Evolutionary conservation across 1,140 invertebrate genomes (phyloP).

Genomic region (Calosoma granatense): DNA sequence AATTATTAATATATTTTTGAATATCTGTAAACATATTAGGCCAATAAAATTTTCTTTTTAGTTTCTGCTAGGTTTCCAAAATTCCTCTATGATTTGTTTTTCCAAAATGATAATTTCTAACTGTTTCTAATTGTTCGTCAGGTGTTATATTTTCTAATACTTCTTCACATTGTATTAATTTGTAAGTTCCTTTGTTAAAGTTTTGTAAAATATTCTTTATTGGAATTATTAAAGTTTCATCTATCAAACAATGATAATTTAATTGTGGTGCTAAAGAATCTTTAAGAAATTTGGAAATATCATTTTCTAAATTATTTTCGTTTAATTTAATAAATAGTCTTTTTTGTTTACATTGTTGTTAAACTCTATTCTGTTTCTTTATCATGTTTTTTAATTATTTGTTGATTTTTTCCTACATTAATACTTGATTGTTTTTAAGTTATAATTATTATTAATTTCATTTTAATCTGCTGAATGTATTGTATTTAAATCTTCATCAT

Average conservation of each 20-base stretch:
- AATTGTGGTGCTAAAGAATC: not conserved
- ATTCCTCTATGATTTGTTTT: slow-evolving; percentile 30
- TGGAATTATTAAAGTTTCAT: not conserved
- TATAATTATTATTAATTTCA: not conserved
- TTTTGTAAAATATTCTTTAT: slow-evolving; percentile 7
- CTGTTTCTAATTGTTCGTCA: slow-evolving; percentile 23
- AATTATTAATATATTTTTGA: slow-evolving; percentile 19
- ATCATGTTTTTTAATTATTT: not conserved
- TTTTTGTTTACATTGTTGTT: not conserved
- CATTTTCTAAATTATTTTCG: not conserved
- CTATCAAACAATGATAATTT: not conserved
- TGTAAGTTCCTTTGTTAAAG: not conserved
- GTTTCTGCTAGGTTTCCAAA: slow-evolving; percentile 28
- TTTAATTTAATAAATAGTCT: not conserved
- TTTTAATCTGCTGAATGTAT: not conserved
- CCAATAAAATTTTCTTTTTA: slow-evolving; percentile 30
- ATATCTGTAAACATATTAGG: slow-evolving; percentile 27
- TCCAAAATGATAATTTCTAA: slow-evolving; percentile 26
- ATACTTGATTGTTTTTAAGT: not conserved
- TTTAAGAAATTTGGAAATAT: not conserved
- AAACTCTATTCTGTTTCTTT: no score
- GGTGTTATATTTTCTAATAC: slow-evolving; percentile 22
- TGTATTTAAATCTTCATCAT: not conserved
- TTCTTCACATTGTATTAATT: slow-evolving; percentile 4
- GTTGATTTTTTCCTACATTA: not conserved